A percentile compares a stretch with the other conserved stretches of the same genome.
These are phyloP conservation scores for Hemistola chrysoprasaria DNA, from an alignment of 2,888 invertebrate species.

Conservation along the genomic window DNA sequence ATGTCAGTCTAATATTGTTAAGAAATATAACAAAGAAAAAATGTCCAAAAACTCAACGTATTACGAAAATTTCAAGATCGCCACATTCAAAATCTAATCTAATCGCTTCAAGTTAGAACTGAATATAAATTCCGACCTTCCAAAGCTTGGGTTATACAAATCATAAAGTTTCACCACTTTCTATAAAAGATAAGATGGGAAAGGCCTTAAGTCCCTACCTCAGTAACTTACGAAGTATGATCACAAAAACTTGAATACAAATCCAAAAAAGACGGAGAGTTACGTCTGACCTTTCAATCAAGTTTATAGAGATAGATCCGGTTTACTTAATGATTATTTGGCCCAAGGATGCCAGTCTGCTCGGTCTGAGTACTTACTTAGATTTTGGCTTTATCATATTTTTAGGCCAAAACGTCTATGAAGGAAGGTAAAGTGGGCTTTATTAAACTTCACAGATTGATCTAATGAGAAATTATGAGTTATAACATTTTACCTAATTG, in stretches of 20 bases:
- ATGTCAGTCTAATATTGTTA: too few relatives aligned
- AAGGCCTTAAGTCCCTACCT: constrained; percentile 8
- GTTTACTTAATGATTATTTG: constrained; percentile 7
- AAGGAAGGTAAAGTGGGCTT: too few relatives aligned
- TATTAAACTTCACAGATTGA: too few relatives aligned
- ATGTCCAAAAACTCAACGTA: too few relatives aligned
- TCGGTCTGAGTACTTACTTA: background rate
- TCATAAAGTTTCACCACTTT: constrained; percentile 18
- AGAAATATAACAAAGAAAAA: too few relatives aligned
- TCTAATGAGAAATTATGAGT: too few relatives aligned
- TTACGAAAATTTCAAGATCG: too few relatives aligned
- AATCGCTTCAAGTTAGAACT: constrained; percentile 3
- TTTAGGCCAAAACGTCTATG: too few relatives aligned
- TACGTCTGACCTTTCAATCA: constrained; percentile 20
- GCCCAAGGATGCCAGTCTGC: constrained; percentile 2
- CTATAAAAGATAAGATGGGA: constrained; percentile 22
- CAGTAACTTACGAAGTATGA: constrained; percentile 17
- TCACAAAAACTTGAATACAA: constrained; percentile 21
- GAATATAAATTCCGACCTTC: constrained; percentile 14
- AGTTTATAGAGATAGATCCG: constrained; percentile 6
- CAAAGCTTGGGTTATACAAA: constrained; percentile 11
- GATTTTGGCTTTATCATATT: too few relatives aligned
- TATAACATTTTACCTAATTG: too few relatives aligned
- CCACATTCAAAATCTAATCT: constrained; percentile 6
- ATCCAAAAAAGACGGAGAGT: constrained; percentile 14